phyloP scores from a whole-genome alignment of 2,888 invertebrate genomes.

The Plagiodera versicolora region DNA sequence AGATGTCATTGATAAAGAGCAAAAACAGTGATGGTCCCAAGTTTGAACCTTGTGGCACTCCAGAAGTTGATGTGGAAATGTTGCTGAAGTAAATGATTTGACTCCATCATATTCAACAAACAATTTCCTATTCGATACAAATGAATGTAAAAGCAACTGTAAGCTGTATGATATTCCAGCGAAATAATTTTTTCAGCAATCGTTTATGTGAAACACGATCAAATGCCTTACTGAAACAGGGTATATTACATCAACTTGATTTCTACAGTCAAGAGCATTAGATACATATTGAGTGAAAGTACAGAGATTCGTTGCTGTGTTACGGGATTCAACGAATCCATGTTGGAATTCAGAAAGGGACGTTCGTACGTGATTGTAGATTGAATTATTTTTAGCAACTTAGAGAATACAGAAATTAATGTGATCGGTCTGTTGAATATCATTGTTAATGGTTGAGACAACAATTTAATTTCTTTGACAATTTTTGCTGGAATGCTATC shows the following conservation, averaged over 20 bases:
- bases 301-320: slow-evolving; percentile 26
- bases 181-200: slow-evolving; percentile 22
- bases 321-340: not conserved
- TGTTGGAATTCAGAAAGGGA: slow-evolving; percentile 2
- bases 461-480: not conserved
- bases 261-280: slow-evolving; percentile 19
- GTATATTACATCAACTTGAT: slow-evolving; percentile 21
- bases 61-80: slow-evolving; percentile 7
- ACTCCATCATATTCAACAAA: not conserved
- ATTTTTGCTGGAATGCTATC: not conserved
- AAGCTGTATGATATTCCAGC: slow-evolving; percentile 11
- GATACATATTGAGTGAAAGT: slow-evolving; percentile 19
- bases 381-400: slow-evolving; percentile 1
- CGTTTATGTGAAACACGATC: slow-evolving; percentile 23
- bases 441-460: not conserved
- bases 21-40: slow-evolving; percentile 12
- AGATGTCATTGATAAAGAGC: slow-evolving; percentile 12
- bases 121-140: not conserved
- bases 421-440: slow-evolving; percentile 3
- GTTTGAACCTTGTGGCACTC: slow-evolving; percentile 14
- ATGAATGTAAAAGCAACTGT: slow-evolving; percentile 1
- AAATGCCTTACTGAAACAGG: slow-evolving; percentile 25
- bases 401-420: not conserved
- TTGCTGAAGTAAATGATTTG: not conserved
- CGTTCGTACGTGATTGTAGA: not conserved